Conservation (phyloP, 2,113 vertebrate genomes). For the Riparia riparia region DNA sequence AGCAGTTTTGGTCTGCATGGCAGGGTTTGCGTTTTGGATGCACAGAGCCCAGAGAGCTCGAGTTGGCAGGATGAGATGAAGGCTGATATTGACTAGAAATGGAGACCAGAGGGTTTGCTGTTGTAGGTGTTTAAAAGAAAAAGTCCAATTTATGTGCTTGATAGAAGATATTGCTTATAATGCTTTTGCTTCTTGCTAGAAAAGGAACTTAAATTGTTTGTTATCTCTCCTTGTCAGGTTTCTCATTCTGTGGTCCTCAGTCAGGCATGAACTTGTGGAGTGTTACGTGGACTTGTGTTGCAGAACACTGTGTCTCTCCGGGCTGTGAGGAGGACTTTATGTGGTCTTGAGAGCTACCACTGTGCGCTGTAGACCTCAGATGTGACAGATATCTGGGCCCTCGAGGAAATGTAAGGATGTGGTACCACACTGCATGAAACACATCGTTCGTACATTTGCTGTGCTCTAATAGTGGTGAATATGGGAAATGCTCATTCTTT, state of each 20-base stretch:
- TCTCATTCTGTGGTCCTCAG: not conserved
- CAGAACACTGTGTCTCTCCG: not conserved
- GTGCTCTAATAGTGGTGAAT: not conserved
- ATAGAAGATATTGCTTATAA: not conserved
- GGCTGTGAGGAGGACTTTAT: not conserved
- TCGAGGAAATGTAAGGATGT: not conserved
- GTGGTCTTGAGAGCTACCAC: not conserved
- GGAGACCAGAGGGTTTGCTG: not conserved
- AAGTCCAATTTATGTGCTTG: not conserved
- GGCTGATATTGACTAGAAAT: not conserved
- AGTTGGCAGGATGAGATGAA: not conserved
- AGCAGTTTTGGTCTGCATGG: not conserved
- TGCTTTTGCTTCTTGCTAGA: not conserved
- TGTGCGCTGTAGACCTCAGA: not conserved
- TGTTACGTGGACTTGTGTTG: not conserved
- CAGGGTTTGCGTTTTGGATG: not conserved
- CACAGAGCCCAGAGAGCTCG: not conserved
- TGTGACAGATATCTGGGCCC: not conserved
- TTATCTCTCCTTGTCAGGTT: not conserved
- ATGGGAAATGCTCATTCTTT: accelerated
- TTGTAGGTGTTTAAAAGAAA: not conserved
- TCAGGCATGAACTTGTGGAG: not conserved
- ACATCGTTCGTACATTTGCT: not conserved
- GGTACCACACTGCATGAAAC: not conserved
- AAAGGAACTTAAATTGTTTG: not conserved